Conservation (phyloP, 2,888 invertebrate species). For the Drosophila maculinotata region DNA sequence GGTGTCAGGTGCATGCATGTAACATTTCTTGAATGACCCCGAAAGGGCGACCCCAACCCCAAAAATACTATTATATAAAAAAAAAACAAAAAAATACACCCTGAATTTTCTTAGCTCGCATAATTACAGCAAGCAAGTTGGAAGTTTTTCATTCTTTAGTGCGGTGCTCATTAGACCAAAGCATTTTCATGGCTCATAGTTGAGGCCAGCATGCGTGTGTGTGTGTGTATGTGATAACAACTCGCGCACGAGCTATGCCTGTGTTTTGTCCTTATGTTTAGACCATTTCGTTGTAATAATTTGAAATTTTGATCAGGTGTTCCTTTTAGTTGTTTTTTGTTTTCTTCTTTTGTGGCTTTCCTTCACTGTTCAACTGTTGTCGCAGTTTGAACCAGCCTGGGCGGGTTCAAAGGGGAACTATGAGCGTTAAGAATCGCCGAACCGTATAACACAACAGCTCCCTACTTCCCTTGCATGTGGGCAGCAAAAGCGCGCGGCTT, state of each 20-base stretch:
- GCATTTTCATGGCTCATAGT: constrained; percentile 61
- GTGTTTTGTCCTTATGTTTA: constrained; percentile 72
- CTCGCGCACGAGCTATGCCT: constrained; percentile 71
- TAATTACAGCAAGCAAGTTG: constrained; percentile 68
- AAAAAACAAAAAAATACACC: constrained; percentile 24
- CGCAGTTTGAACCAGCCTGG: constrained; percentile 21
- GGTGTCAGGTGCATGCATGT: constrained; percentile 73
- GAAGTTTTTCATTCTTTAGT: constrained; percentile 60
- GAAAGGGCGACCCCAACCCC: constrained; percentile 43
- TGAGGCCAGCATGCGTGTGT: constrained; percentile 26
- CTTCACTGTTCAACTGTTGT: constrained; percentile 34
- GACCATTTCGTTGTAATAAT: constrained; percentile 72
- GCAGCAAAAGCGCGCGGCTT: constrained; percentile 68
- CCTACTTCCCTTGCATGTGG: constrained; percentile 43
- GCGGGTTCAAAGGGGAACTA: constrained; percentile 73
- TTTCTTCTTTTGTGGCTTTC: constrained; percentile 57
- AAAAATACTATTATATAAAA: constrained; percentile 20
- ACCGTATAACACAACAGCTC: constrained; percentile 63
- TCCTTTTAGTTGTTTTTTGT: constrained; percentile 45
- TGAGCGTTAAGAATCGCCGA: constrained; percentile 74
- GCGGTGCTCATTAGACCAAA: constrained; percentile 78
- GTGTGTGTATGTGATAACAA: constrained; percentile 50
- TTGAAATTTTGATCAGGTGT: constrained; percentile 80
- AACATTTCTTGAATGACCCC: constrained; percentile 61
- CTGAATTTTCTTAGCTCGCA: constrained; percentile 67